Percentiles rank a stretch among this genome's conserved stretches.
Conservation (phyloP, 1,140 invertebrate genomes). For the Bombus confusus region DNA sequence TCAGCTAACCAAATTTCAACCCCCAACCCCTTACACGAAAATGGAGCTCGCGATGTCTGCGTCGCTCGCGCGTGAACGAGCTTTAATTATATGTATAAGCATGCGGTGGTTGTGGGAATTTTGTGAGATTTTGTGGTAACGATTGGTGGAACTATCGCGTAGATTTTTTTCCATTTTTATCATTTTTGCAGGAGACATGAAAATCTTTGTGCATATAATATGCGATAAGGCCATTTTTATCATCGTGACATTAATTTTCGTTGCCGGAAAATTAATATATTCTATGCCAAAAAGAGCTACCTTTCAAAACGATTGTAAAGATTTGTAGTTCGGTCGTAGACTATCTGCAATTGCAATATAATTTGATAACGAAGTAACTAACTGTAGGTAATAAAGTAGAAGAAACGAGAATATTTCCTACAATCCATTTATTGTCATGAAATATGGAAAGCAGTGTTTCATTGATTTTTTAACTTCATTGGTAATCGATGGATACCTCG, state of each 20-base stretch:
- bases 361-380: neutral
- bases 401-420: neutral
- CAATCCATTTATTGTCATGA: neutral
- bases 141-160: no score
- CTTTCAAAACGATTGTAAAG: no score
- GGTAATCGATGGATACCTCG: neutral
- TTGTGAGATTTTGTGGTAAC: no score
- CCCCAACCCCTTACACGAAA: neutral
- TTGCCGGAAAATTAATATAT: no score
- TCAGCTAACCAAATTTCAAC: neutral
- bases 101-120: no score
- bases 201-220: no score
- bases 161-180: no score
- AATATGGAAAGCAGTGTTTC: neutral
- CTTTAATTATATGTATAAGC: conserved; percentile 2
- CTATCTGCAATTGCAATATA: neutral
- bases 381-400: neutral
- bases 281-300: no score
- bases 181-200: no score
- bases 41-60: neutral
- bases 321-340: neutral
- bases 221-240: no score
- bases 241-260: no score
- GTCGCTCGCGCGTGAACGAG: neutral
- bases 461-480: neutral